Base-by-base conservation (phyloP, 2,113 vertebrate species). In the Hippocampus comes region DNA sequence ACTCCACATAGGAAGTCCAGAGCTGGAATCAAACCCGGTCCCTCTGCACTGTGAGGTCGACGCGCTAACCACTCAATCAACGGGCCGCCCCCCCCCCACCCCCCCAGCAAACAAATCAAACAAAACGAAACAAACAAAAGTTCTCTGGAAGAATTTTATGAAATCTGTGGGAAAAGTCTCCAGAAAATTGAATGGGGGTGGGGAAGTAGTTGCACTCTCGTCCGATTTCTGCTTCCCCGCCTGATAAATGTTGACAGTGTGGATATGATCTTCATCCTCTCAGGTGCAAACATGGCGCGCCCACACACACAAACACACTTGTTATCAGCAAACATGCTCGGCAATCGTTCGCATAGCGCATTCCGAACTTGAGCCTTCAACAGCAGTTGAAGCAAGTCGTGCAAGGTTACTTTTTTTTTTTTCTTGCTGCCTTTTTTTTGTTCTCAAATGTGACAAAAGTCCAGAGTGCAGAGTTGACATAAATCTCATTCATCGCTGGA, bases 201-300 rank as follows among this genome's bases (percentile, higher is more conserved):
- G 73, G 81, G 82, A 74, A 80, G 69, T 20, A 43, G 59, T 34
- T 9, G 34, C 61, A 63, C 70, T 14, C 77, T 76, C 67, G 89
- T 89, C 88, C 91, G 59, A 90, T 90, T 82, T 85, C 84, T 82
- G 82, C 82, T 82, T 83, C 90, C 89, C 81, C 72, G 86, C 82
- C 88, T 89, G 90, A 93, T 93, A 89, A 91, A 92, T 92, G 87
- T 90, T 87, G 59, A 91, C 88, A 92, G 90, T 91, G 91, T 91
- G 88, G 87, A 90, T 92, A 87, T 86, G 86, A 88, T 92, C 90
- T 90, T 76, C 84, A 79, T 81, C 84, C 87, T 86, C 81, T 81
- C 78, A 46, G 84, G 89, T 61, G 59, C 59, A 61, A 34, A 61
- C 59, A 34, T 88, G 82, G 34, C 34, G 34, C 5, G 34, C 5